Conservation (phyloP, 2,113 vertebrate species). For the Cyprinodon variegatus region DNA sequence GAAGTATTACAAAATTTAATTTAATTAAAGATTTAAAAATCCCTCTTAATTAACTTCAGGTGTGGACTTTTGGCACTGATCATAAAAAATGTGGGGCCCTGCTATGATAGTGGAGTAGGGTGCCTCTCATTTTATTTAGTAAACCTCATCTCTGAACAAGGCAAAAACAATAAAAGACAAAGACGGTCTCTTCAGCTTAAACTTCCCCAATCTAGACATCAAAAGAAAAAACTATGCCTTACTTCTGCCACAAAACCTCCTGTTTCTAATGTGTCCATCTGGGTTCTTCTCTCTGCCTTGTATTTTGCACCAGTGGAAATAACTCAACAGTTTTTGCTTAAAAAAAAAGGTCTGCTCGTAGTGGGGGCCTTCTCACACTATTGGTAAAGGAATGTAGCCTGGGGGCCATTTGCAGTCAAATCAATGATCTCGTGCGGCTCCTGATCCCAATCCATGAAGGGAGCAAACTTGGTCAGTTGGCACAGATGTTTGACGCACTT, state of each 20-base stretch:
- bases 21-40: no score
- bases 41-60: no score
- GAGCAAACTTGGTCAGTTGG: no score
- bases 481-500: neutral
- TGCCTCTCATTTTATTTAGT: neutral
- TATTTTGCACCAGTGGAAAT: slow-evolving; percentile 18
- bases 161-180: neutral
- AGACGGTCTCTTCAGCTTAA: neutral
- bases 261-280: slow-evolving; percentile 22
- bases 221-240: neutral
- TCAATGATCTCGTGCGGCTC: neutral
- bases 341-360: neutral
- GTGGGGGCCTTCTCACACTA: neutral
- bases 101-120: no score
- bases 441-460: no score
- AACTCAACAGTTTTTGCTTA: neutral
- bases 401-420: neutral
- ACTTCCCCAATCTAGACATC: neutral
- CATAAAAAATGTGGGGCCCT: no score
- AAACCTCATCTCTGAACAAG: neutral
- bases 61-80: no score
- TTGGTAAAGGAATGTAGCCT: no score
- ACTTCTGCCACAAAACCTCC: slow-evolving; percentile 40
- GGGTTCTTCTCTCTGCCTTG: slow-evolving; percentile 10
- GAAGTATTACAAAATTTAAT: no score